A percentile compares a stretch with the other conserved stretches of the same genome.
Evolutionary conservation across 2,113 vertebrate genomes (phyloP).

Genomic region (Burhinus oedicnemus): DNA sequence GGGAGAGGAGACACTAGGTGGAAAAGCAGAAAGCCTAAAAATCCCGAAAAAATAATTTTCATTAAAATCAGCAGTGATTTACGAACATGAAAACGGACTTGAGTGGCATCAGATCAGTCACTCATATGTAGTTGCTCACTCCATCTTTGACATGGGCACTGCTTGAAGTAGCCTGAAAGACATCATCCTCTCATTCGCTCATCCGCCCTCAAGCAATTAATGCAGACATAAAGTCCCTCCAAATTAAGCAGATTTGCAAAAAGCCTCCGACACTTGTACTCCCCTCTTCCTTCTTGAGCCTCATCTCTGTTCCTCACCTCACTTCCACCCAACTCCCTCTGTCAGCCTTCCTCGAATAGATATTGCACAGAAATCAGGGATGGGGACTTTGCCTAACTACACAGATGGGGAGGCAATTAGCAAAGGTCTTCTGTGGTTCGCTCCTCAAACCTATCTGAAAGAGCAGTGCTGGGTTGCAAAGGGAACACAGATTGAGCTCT

Average conservation of each 20-base stretch:
- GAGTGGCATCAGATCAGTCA: neutral
- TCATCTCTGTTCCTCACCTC: neutral
- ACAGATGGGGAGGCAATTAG: neutral
- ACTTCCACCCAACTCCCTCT: neutral
- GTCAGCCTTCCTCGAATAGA: neutral
- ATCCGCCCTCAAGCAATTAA: neutral
- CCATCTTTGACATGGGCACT: neutral
- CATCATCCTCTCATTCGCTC: neutral
- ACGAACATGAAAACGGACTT: neutral
- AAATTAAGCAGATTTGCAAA: neutral
- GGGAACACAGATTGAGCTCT: fast-evolving
- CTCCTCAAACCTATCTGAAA: neutral
- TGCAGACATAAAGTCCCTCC: neutral
- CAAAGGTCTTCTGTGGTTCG: neutral
- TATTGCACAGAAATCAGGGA: neutral
- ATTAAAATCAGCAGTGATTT: neutral
- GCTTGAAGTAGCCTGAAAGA: neutral
- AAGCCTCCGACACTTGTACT: fast-evolving
- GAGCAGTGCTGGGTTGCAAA: neutral
- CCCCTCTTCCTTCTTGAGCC: neutral
- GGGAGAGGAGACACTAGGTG: neutral
- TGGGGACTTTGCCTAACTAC: neutral
- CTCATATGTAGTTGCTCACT: neutral
- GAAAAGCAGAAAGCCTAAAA: neutral
- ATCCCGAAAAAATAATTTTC: neutral